Evolutionary conservation across 2,888 invertebrate species (phyloP), one percentile per base, ranked within the genome.

Genomic region (Phlogophora meticulosa): DNA sequence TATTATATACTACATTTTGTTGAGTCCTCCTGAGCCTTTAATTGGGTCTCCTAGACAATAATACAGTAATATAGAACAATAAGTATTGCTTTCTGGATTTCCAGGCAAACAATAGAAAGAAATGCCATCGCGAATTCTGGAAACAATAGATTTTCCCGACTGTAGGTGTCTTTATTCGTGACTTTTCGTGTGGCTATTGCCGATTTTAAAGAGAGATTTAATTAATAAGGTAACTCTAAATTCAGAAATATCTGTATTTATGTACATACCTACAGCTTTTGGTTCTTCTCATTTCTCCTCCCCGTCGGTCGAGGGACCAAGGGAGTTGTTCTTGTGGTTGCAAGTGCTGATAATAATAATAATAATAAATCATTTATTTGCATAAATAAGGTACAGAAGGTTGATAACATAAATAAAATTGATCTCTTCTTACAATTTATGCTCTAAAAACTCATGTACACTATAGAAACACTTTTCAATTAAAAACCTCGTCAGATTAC

Each of bases 11-110:
- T 17, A 24, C 11, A 20, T 53, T 32, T 72, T 72, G 24, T 58
- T 51, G 9, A n/a, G 36, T 49, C 15, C 24, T 67, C 9, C 45
- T 46, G 34, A 34, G 13, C 34, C 10, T 72, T 59, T 67, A 59
- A 75, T 72, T 68, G 34, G 20, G 22, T 56, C 28, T 66, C 15
- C 40, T 48, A 42, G 40, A n/a, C 43, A 38, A 36, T 59, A 58
- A 74, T 53, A 68, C 45, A 75, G 40, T 51, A 40, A n/a, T 51
- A 32, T 28, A 59, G 55, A 59, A 75, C 72, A 72, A 72, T 68
- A 40, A 36, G 45, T 15, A 56, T 46, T 43, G 38, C 24, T 43
- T 48, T 36, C 58, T 67, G 48, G 7, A 55, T 74, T 68, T 55
- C 13, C 40, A 49, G 49, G 15, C 10, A 45, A 59, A 75, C 69